Percentiles rank a stretch among this genome's conserved stretches.
phyloP scores from a whole-genome alignment of 2,797 vertebrate species.

The Chelon auratus region DNA sequence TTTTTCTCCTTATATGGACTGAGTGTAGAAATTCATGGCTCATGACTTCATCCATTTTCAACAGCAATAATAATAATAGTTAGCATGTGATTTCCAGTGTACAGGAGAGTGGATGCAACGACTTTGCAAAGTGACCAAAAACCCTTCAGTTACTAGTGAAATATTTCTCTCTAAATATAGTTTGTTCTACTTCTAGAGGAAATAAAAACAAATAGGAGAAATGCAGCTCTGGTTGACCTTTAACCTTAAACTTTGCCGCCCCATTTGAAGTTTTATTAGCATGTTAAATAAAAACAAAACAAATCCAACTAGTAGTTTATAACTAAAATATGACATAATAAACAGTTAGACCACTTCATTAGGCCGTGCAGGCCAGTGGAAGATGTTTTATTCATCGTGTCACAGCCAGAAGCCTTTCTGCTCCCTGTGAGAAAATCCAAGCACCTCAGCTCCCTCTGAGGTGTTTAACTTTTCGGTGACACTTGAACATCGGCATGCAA shows the following conservation, averaged over 20 bases:
- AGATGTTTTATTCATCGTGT: constrained; percentile 32
- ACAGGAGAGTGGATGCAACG: constrained; percentile 48
- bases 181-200: constrained; percentile 23
- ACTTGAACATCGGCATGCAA: constrained; percentile 60
- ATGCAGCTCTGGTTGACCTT: constrained; percentile 12
- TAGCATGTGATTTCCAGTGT: constrained; percentile 66
- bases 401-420: constrained; percentile 16
- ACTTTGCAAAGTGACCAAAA: constrained; percentile 39
- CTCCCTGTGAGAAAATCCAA: constrained; percentile 36
- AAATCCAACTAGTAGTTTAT: constrained; percentile 6
- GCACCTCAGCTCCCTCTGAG: constrained; percentile 43
- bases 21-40: constrained; percentile 37
- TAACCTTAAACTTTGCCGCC: neutral
- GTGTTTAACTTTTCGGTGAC: constrained; percentile 55
- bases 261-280: constrained; percentile 21
- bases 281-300: constrained; percentile 6
- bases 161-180: constrained; percentile 31
- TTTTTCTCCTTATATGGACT: constrained; percentile 70
- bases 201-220: constrained; percentile 25
- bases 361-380: neutral
- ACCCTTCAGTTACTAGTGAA: constrained; percentile 41
- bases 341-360: constrained; percentile 9
- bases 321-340: constrained; percentile 15
- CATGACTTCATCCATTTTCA: constrained; percentile 72
- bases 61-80: constrained; percentile 62